A percentile compares a stretch with the other conserved stretches of the same genome.
phyloP scores from a whole-genome alignment of 1,140 invertebrate genomes.

The Saccostrea cuccullata region DNA sequence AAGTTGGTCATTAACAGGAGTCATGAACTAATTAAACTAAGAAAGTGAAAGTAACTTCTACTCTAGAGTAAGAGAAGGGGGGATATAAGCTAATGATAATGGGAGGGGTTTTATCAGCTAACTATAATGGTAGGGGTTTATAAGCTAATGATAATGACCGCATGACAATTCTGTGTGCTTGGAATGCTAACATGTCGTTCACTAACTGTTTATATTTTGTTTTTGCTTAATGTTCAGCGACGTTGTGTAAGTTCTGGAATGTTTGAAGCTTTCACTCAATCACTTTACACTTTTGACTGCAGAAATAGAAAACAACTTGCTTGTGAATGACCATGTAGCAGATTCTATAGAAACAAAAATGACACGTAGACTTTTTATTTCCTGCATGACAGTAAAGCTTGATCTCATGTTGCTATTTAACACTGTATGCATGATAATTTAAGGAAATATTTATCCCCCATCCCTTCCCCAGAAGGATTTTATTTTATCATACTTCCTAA shows the following conservation, averaged over 20 bases:
- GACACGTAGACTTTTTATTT: background rate
- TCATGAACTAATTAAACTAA: background rate
- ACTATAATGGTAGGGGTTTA: no score
- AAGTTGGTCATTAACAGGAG: background rate
- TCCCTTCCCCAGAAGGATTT: no score
- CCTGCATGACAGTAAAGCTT: background rate
- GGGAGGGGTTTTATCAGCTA: no score
- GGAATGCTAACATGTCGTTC: constrained; percentile 31
- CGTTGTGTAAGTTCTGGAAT: constrained; percentile 64
- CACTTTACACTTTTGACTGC: constrained; percentile 51
- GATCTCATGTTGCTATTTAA: background rate
- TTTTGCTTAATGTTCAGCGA: constrained; percentile 60
- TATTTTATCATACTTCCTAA: no score
- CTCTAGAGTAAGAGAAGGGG: background rate
- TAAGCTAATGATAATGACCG: background rate
- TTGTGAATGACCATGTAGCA: constrained; percentile 18
- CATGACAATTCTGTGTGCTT: background rate
- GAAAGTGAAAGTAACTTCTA: background rate
- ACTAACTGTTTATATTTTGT: constrained; percentile 15
- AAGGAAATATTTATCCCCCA: no score
- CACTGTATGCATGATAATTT: background rate
- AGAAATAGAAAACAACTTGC: background rate
- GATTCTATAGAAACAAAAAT: background rate
- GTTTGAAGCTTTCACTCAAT: constrained; percentile 42
- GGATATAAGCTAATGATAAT: background rate